Evolutionary conservation across 2,888 invertebrate genomes (phyloP).

Genomic region (Calameuta pallipes): DNA sequence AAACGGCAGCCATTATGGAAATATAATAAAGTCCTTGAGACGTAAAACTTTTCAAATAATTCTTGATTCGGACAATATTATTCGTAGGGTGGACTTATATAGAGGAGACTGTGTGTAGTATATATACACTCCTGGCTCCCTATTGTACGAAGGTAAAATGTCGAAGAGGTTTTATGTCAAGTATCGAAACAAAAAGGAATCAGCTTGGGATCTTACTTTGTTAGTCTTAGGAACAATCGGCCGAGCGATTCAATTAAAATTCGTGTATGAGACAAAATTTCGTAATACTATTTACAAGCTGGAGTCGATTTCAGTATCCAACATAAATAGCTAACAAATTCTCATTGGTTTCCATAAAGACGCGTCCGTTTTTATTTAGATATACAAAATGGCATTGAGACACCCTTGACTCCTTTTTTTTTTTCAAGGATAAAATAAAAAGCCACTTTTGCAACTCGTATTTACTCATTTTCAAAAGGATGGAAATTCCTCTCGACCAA

Average conservation of each 20-base stretch:
- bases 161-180: not conserved
- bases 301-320: not conserved
- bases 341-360: not conserved
- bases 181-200: not conserved
- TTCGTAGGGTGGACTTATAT: not conserved
- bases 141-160: not conserved
- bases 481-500: not conserved
- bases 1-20: slow-evolving; percentile 11
- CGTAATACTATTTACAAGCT: not conserved
- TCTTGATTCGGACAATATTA: slow-evolving; percentile 22
- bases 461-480: not conserved
- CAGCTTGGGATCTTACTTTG: not conserved
- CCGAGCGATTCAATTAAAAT: not conserved
- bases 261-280: not conserved
- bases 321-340: not conserved
- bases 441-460: not conserved
- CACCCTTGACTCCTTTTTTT: not conserved
- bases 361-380: not conserved
- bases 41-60: slow-evolving; percentile 21
- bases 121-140: not conserved
- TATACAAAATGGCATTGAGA: not conserved
- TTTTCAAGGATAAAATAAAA: not conserved
- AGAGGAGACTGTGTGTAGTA: not conserved
- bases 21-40: slow-evolving; percentile 21
- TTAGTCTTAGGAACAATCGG: not conserved